Evolutionary conservation across 1,140 invertebrate species (phyloP).

Genomic region (Centruroides vittatus): DNA sequence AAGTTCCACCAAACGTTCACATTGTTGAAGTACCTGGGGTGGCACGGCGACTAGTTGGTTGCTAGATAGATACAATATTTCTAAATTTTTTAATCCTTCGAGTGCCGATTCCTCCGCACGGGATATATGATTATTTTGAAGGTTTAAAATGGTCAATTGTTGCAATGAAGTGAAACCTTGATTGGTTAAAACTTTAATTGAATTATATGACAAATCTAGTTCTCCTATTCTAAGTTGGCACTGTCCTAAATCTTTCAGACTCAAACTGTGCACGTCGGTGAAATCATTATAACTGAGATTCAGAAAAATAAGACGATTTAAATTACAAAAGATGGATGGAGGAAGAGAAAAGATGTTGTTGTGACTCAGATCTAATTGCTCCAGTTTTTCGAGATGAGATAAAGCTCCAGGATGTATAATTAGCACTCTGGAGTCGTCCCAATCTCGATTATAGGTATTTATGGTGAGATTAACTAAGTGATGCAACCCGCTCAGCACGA

Average conservation of each 20-base stretch:
- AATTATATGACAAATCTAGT: conserved; percentile 55
- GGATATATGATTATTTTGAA: conserved; percentile 67
- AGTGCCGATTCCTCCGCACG: conserved; percentile 63
- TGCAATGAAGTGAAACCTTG: conserved; percentile 18
- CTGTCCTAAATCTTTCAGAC: conserved; percentile 31
- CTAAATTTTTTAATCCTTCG: conserved; percentile 52
- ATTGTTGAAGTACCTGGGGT: conserved; percentile 57
- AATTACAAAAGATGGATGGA: conserved; percentile 52
- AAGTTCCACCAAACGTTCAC: conserved; percentile 64
- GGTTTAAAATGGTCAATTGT: conserved; percentile 39
- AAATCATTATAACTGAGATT: conserved; percentile 51
- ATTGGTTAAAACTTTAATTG: conserved; percentile 48
- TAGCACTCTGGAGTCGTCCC: conserved; percentile 57
- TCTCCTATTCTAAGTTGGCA: conserved; percentile 32
- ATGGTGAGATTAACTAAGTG: conserved; percentile 50
- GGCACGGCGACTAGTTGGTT: conserved; percentile 63
- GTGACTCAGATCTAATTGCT: conserved; percentile 59
- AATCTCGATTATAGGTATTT: conserved; percentile 60
- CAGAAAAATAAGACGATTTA: conserved; percentile 25
- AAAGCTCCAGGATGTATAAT: conserved; percentile 57
- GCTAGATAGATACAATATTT: conserved; percentile 66
- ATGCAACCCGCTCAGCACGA: conserved; percentile 46
- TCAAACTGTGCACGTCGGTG: conserved; percentile 52
- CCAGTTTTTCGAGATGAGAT: conserved; percentile 47
- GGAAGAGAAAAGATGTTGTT: conserved; percentile 69